Base-by-base conservation (phyloP, 2,113 vertebrate genomes). In the Sclerurus mexicanus region DNA sequence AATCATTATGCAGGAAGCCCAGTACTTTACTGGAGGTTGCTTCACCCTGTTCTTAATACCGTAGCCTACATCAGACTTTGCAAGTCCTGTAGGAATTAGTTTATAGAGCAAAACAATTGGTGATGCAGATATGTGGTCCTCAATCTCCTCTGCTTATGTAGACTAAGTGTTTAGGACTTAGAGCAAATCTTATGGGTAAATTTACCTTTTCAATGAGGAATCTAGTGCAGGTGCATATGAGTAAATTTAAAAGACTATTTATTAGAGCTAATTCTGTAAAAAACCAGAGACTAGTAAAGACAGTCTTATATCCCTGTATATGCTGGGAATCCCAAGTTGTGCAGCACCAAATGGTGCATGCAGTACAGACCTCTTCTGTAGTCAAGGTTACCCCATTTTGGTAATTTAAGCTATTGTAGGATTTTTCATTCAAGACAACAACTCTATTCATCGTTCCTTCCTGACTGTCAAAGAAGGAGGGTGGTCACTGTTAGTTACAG, bases 161-260 rank as follows among this genome's bases (percentile, higher is more conserved):
- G 31, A 49, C 22, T 6, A 44, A 33, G 7, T 80, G 31, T 35
- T 69, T 50, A 40, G 67, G 12, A n/a, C 13, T 37, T 58, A 31
- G 23, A 60, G 44, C 30, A 82, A 40, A 49, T 60, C 23, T 55
- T 60, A 14, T 0, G 35, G n/a, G 15, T 25, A 83, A 0, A 5
- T 79, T 71, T 66, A 23, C 17, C 18, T 42, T 91, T 60, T 30
- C 27, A 60, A 52, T 84, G 59, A 60, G 27, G 53, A 83, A 18
- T 33, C 21, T 52, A 67, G 15, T 7, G 4, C 3, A 8, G 7
- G 1, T 39, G 46, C 37, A 2, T 16, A 11, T 7, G 3, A 63
- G 3, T 75, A 63, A 52, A 60, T 50, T 84, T 52, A 20, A 64
- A 81, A 56, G 68, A 33, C 11, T 73, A 0, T 31, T 83, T 83